These are phyloP conservation scores for Drosophila prostipennis DNA, from an alignment of 2,888 invertebrate genomes.

Conservation along the genomic window DNA sequence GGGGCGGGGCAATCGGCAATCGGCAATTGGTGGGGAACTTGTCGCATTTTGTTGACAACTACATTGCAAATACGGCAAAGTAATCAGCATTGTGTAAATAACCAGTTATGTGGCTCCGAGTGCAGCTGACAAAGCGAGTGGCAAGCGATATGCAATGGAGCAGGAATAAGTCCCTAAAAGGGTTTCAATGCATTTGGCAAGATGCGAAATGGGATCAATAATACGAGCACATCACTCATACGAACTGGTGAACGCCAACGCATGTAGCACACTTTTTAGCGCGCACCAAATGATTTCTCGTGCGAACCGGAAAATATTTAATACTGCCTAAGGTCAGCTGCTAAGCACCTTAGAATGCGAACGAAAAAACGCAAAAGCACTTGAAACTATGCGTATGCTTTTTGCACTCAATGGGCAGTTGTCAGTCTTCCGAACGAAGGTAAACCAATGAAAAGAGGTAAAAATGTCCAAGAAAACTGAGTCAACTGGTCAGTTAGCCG, in stretches of 20 bases:
- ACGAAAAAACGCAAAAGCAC: constrained; percentile 10
- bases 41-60: constrained; percentile 59
- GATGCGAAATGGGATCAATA: background rate
- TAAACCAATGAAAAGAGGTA: constrained; percentile 60
- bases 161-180: constrained; percentile 24
- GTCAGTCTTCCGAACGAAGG: constrained; percentile 53
- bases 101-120: constrained; percentile 42
- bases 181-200: constrained; percentile 14
- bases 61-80: constrained; percentile 54
- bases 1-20: background rate
- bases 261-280: constrained; percentile 7
- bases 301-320: constrained; percentile 15
- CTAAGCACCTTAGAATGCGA: constrained; percentile 28
- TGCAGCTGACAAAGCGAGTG: constrained; percentile 47
- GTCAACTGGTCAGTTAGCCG: constrained; percentile 47
- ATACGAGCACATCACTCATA: background rate
- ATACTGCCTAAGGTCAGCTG: constrained; percentile 11
- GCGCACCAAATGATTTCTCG: background rate
- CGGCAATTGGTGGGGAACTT: constrained; percentile 6
- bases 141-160: constrained; percentile 48
- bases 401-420: constrained; percentile 61
- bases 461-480: constrained; percentile 34
- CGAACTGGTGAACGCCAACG: background rate
- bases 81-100: constrained; percentile 61
- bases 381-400: constrained; percentile 39